Conservation (phyloP, 2,113 vertebrate species). For the Laterallus jamaicensis region DNA sequence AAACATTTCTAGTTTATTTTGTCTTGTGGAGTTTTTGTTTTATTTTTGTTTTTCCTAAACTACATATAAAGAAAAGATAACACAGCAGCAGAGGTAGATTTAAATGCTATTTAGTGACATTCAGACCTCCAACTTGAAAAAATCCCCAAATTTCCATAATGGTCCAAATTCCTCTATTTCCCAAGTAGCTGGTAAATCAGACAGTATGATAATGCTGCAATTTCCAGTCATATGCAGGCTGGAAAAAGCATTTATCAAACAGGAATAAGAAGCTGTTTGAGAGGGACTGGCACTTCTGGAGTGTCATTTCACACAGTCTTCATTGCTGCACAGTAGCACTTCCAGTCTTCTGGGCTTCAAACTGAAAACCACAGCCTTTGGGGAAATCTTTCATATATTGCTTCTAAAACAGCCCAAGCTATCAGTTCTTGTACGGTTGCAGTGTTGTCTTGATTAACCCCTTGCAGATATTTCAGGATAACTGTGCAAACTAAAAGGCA, state of each 20-base stretch:
- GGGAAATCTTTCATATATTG: slow-evolving; percentile 39
- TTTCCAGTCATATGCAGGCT: background rate
- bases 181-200: background rate
- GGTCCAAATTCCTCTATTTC: background rate
- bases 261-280: slow-evolving; percentile 22
- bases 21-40: background rate
- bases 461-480: slow-evolving; percentile 3
- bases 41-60: background rate
- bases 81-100: background rate
- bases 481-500: background rate
- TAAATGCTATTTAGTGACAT: background rate
- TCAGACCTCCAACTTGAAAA: background rate
- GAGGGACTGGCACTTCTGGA: background rate
- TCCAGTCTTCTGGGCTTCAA: background rate
- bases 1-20: background rate
- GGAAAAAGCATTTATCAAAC: background rate
- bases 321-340: background rate
- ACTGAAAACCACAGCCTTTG: background rate
- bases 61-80: background rate
- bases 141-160: background rate
- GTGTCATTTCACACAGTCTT: slow-evolving; percentile 13
- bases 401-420: slow-evolving; percentile 28
- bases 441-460: background rate
- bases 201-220: background rate
- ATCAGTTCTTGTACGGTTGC: background rate